Evolutionary conservation across 2,888 invertebrate species (phyloP).

Genomic region (Pyrrhosoma nymphula): DNA sequence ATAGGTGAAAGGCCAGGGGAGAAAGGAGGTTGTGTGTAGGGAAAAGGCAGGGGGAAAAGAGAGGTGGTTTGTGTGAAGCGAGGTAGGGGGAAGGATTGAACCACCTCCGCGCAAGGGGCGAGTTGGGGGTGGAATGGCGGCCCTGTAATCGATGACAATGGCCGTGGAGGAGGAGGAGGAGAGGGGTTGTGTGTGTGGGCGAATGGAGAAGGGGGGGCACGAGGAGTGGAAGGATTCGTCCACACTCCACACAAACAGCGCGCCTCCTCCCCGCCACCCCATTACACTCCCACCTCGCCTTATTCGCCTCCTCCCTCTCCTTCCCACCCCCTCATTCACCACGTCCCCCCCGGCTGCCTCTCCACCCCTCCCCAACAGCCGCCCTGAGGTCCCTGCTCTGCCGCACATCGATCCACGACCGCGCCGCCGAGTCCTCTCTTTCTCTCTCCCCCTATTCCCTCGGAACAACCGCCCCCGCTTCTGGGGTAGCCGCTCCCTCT

Average conservation of each 20-base stretch:
- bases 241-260: neutral
- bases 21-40: neutral
- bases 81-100: neutral
- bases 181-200: neutral
- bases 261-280: neutral
- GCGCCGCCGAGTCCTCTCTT: constrained; percentile 34
- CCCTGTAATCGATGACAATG: constrained; percentile 66
- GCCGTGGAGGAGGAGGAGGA: constrained; percentile 30
- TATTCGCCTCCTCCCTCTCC: neutral
- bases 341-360: constrained; percentile 69
- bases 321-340: constrained; percentile 52
- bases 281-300: neutral
- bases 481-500: neutral
- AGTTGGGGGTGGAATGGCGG: constrained; percentile 39
- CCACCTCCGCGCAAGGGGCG: neutral
- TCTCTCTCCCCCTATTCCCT: neutral
- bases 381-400: constrained; percentile 73
- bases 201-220: neutral
- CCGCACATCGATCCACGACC: constrained; percentile 76
- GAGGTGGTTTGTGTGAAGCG: too few relatives aligned
- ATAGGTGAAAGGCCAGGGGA: neutral
- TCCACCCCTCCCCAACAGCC: constrained; percentile 69
- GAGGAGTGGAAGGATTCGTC: neutral
- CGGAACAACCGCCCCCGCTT: neutral
- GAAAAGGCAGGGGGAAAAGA: neutral